Evolutionary conservation across 2,888 invertebrate species (phyloP), one percentile per base, ranked within the genome.

Genomic region (Camponotus fellah): DNA sequence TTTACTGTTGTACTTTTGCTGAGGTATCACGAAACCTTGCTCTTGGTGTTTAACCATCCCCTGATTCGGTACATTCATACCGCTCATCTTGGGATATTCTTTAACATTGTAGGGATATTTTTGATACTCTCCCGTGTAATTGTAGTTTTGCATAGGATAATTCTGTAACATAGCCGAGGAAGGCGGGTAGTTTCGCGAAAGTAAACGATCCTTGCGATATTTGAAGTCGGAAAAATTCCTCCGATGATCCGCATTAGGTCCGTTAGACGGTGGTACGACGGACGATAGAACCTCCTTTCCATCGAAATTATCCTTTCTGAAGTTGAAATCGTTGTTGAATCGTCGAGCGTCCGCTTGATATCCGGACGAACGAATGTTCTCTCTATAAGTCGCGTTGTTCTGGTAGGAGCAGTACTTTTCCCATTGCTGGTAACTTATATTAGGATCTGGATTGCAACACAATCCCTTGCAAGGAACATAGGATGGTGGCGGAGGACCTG

Each of bases 61-160:
- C 12, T 91, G 58, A 68, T 65, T 85, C 49, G 65, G 65, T 0
- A 87, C 72, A n/a, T 79, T 88, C 88, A 87, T 83, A 9, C 81
- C 71, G 21, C 32, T 83, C 10, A 85, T 46, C 14, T 89, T 89
- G 12, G 90, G 72, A 65, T 92, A 93, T 4, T 93, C 93, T 72
- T 94, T 93, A 0, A 92, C 80, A 0, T 92, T 82, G 81, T 94
- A 93, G 43, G 93, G 87, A 82, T 93, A 94, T 65, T 94, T 94
- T 69, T 93, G 92, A 80, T 92, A 94, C 12, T 94, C 94, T 0
- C 86, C 72, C 2, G 92, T 82, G 72, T 92, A 91, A 72, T 93
- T 93, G 74, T 94, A 94, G 86, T 88, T 92, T 58, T 93, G 93
- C 79, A 94, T 88, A 4, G 92, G 90, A 85, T 92, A 94, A 85